phyloP scores from a whole-genome alignment of 1,140 invertebrate species.

The Melipona quadrifasciata region DNA sequence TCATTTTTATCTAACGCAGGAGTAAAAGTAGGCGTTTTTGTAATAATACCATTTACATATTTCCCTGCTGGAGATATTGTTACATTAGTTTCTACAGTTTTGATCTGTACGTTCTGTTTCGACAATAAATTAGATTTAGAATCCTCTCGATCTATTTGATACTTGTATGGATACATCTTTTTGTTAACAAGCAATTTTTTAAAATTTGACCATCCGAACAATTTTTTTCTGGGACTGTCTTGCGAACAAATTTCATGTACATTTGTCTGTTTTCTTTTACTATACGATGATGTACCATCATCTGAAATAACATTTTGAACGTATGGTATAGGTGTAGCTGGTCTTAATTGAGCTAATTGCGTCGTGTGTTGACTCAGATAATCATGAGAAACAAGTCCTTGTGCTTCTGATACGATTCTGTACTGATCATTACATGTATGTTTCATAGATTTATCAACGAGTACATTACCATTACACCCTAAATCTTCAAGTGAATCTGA shows the following conservation, averaged over 20 bases:
- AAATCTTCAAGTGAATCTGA: slow-evolving; percentile 84
- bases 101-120: slow-evolving; percentile 70
- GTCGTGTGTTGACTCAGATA: slow-evolving; percentile 73
- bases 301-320: slow-evolving; percentile 89
- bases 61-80: slow-evolving; percentile 72
- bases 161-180: slow-evolving; percentile 73
- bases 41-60: slow-evolving; percentile 74
- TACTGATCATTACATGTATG: slow-evolving; percentile 80
- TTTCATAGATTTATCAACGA: slow-evolving; percentile 88
- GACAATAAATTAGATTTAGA: slow-evolving; percentile 76
- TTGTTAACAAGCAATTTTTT: slow-evolving; percentile 71
- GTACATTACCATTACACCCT: slow-evolving; percentile 81
- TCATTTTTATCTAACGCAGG: slow-evolving; percentile 60
- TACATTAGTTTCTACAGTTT: slow-evolving; percentile 75
- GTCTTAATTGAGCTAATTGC: slow-evolving; percentile 75
- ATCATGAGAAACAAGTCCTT: slow-evolving; percentile 82
- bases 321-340: slow-evolving; percentile 86
- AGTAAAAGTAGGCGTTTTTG: slow-evolving; percentile 45
- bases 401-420: slow-evolving; percentile 78
- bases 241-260: slow-evolving; percentile 67
- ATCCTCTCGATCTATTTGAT: slow-evolving; percentile 75
- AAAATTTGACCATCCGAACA: slow-evolving; percentile 68
- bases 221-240: slow-evolving; percentile 63
- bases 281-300: slow-evolving; percentile 60
- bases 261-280: slow-evolving; percentile 82